Evolutionary conservation across 2,113 vertebrate species (phyloP).

Genomic region (Orthonyx spaldingii): DNA sequence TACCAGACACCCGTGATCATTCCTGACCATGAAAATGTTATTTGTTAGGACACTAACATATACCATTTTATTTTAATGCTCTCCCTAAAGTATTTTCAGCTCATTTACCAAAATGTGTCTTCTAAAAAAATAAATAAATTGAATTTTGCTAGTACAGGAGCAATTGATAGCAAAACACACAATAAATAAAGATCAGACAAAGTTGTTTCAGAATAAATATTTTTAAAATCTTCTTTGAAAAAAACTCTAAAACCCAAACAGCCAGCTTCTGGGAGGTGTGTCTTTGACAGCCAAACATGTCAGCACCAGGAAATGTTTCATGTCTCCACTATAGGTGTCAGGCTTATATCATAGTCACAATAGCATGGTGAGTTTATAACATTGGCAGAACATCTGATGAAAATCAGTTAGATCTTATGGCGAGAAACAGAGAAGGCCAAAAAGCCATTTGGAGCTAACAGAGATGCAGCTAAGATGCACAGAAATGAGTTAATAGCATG

Average conservation of each 20-base stretch:
- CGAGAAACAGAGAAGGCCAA: background rate
- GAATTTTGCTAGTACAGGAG: background rate
- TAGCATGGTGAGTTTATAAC: background rate
- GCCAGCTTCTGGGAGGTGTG: background rate
- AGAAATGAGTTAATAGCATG: background rate
- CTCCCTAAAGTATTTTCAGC: background rate
- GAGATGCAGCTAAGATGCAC: background rate
- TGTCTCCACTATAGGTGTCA: background rate
- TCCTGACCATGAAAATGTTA: background rate
- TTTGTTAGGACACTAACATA: conserved; percentile 35
- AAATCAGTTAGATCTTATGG: background rate
- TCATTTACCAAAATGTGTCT: background rate
- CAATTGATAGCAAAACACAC: background rate
- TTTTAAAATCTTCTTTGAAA: background rate
- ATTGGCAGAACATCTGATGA: background rate
- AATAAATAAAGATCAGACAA: background rate
- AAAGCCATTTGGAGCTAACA: background rate
- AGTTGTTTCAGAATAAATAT: background rate
- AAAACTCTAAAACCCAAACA: background rate
- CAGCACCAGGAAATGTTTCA: background rate
- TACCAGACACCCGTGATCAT: background rate
- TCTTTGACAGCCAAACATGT: background rate
- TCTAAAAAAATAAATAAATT: background rate
- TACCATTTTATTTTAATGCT: background rate
- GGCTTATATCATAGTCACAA: background rate